Evolutionary conservation across 2,797 vertebrate genomes (phyloP).

Genomic region (Anas georgica): DNA sequence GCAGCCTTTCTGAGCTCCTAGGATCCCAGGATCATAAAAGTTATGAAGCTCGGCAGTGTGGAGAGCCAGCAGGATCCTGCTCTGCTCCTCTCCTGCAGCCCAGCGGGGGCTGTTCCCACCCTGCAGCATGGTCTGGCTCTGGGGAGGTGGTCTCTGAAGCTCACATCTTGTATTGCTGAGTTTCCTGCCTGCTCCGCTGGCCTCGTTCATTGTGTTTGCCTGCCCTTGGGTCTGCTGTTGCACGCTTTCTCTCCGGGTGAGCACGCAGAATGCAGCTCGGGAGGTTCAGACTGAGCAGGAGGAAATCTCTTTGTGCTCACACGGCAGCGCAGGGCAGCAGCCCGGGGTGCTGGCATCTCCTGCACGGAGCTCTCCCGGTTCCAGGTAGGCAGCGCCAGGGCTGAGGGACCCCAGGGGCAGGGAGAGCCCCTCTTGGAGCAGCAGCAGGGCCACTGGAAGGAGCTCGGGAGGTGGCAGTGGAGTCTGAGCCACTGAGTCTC

Average conservation of each 20-base stretch:
- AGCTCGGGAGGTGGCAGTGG: too few relatives aligned
- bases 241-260: not conserved
- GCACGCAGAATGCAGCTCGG: not conserved
- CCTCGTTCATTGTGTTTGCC: not conserved
- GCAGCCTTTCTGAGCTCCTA: not conserved
- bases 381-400: not conserved
- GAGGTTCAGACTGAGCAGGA: rapidly evolving
- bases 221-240: not conserved
- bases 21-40: not conserved
- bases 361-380: not conserved
- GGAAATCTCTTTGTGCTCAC: rapidly evolving
- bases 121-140: not conserved
- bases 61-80: not conserved
- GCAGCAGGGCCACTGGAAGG: not conserved
- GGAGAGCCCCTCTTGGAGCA: not conserved
- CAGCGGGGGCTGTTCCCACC: not conserved
- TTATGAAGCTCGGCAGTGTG: not conserved
- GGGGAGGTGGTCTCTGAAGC: not conserved
- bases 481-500: not conserved
- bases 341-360: rapidly evolving
- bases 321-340: not conserved
- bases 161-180: not conserved
- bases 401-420: not conserved
- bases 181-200: not conserved
- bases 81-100: not conserved